Evolutionary conservation across 1,140 invertebrate genomes (phyloP).

Genomic region (Calephelis virginiensis): DNA sequence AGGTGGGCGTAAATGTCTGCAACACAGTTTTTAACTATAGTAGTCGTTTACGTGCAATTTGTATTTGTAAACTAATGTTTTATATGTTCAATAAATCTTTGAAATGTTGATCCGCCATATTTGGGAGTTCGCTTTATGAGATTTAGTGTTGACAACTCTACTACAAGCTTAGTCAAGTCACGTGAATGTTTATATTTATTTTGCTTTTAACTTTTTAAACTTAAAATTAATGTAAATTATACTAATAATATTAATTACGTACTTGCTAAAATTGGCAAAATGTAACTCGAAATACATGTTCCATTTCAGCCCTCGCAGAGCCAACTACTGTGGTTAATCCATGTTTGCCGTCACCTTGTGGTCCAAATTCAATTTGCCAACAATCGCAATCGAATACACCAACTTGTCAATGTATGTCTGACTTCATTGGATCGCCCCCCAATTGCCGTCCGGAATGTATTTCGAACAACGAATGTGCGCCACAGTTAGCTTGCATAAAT

Average conservation of each 20-base stretch:
- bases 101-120: too few species aligned
- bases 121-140: too few species aligned
- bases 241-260: too few species aligned
- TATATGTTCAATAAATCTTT: too few species aligned
- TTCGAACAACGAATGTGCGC: conserved; percentile 86
- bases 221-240: too few species aligned
- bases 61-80: too few species aligned
- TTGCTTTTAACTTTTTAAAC: too few species aligned
- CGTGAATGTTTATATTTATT: too few species aligned
- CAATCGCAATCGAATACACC: conserved; percentile 76
- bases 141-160: neutral
- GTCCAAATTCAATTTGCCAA: conserved; percentile 86
- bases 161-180: neutral
- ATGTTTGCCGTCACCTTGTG: conserved; percentile 85
- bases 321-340: conserved; percentile 77
- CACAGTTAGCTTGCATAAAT: conserved; percentile 84
- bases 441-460: conserved; percentile 86
- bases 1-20: too few species aligned
- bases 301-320: conserved; percentile 38
- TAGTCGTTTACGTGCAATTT: too few species aligned
- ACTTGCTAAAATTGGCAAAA: too few species aligned
- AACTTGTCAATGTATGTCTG: conserved; percentile 83
- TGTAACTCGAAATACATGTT: conserved; percentile 1
- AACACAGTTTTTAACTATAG: too few species aligned
- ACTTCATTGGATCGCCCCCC: conserved; percentile 83